These are phyloP conservation scores for Leucozona laternaria DNA, from an alignment of 2,888 invertebrate species.

Conservation along the genomic window DNA sequence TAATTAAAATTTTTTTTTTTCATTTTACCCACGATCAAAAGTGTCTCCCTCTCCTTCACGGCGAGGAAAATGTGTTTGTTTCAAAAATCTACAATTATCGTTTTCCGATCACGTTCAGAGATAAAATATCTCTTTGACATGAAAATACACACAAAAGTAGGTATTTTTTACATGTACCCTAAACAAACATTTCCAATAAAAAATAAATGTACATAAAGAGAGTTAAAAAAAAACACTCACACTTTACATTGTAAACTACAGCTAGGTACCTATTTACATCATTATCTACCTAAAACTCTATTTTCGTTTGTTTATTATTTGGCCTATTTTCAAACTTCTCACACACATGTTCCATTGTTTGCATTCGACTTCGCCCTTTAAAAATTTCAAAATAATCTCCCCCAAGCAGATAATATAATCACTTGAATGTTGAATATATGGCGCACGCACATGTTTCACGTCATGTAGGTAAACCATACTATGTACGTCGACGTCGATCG, in stretches of 20 bases:
- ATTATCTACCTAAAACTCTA: not conserved
- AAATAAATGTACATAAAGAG: not conserved
- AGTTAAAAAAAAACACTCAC: not conserved
- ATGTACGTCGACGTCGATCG: not conserved
- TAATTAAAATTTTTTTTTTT: too few species aligned
- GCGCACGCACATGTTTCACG: conserved; percentile 38
- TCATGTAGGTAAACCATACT: conserved; percentile 22
- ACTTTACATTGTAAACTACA: not conserved
- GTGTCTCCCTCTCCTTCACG: not conserved
- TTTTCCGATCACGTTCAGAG: not conserved
- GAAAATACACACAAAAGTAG: too few species aligned
- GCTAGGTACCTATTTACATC: not conserved
- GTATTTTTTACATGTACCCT: too few species aligned
- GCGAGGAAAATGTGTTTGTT: not conserved
- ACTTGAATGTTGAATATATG: not conserved
- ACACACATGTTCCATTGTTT: not conserved
- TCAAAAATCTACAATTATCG: not conserved
- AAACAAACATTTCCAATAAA: not conserved
- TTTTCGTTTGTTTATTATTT: conserved; percentile 31
- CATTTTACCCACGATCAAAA: too few species aligned
- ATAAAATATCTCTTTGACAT: not conserved
- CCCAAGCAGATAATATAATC: not conserved
- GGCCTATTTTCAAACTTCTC: conserved; percentile 41
- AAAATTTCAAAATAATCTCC: conserved; percentile 7
- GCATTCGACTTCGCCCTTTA: conserved; percentile 29